Evolutionary conservation across 1,140 invertebrate genomes (phyloP).

Genomic region (Drosophila mojavensis): DNA sequence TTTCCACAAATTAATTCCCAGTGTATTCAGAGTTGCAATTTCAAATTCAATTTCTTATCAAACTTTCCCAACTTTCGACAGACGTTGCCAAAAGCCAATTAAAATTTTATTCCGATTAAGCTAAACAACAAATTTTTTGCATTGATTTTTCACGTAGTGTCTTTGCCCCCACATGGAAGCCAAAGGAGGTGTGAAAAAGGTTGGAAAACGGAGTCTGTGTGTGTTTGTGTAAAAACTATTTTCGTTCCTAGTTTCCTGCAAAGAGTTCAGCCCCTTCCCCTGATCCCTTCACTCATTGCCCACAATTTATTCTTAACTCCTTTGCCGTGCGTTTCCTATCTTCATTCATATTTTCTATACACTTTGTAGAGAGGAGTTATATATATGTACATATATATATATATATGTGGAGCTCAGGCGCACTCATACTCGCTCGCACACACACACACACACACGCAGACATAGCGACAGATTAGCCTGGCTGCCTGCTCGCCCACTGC

Average conservation of each 20-base stretch:
- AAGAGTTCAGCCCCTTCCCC: background rate
- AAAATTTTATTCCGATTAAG: conserved; percentile 40
- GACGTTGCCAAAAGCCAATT: conserved; percentile 40
- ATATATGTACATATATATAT: background rate
- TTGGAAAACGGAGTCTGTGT: background rate
- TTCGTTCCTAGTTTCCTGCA: background rate
- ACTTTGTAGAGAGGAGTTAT: conserved; percentile 63
- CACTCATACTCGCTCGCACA: conserved; percentile 53
- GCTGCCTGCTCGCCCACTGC: conserved; percentile 9
- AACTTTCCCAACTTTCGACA: conserved; percentile 2
- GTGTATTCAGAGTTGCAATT: no score
- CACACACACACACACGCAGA: conserved; percentile 14
- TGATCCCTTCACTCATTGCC: background rate
- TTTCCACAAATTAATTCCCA: no score
- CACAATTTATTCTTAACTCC: conserved; percentile 32
- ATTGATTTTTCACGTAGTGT: conserved; percentile 66
- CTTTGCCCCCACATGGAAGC: background rate
- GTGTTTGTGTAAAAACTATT: conserved; percentile 8
- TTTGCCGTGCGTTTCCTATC: conserved; percentile 44
- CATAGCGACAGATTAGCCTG: conserved; percentile 18
- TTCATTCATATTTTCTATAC: conserved; percentile 82
- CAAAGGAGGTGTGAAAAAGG: conserved; percentile 37
- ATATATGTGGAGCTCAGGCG: conserved; percentile 53
- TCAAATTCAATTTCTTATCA: conserved; percentile 6
- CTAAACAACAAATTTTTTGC: conserved; percentile 25